Percentiles rank a stretch among this genome's conserved stretches.
phyloP scores from a whole-genome alignment of 2,888 invertebrate species.

The Cyclophora albipunctata region DNA sequence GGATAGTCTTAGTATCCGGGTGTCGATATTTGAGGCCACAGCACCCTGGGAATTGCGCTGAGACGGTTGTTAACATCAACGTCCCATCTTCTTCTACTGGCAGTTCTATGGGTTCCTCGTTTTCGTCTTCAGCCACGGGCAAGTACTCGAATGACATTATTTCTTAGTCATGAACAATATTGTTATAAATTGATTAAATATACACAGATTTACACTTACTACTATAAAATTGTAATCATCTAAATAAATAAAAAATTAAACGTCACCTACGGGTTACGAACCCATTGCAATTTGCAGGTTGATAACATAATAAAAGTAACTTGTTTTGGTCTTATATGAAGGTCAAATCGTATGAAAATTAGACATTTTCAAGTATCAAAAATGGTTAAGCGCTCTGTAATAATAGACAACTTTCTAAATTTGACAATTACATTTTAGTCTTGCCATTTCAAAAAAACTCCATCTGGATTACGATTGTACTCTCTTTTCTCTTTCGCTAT shows the following conservation, averaged over 20 bases:
- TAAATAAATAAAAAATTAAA: conserved; percentile 71
- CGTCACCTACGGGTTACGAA: conserved; percentile 73
- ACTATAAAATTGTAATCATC: conserved; percentile 67
- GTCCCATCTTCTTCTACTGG: conserved; percentile 97
- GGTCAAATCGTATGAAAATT: conserved; percentile 28
- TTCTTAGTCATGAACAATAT: conserved; percentile 68
- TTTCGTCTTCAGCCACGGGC: conserved; percentile 98
- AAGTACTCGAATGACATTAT: conserved; percentile 80
- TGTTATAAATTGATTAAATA: conserved; percentile 57
- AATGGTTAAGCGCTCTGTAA: conserved; percentile 31
- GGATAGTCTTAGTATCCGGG: conserved; percentile 91
- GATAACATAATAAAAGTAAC: conserved; percentile 58
- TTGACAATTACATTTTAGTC: conserved; percentile 39
- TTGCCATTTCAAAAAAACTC: conserved; percentile 23
- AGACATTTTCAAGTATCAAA: conserved; percentile 42
- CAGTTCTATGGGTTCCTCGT: conserved; percentile 97
- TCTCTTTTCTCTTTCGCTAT: too few relatives aligned
- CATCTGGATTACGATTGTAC: too few relatives aligned
- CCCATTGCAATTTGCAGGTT: conserved; percentile 72
- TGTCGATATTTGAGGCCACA: conserved; percentile 98
- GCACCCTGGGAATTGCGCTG: conserved; percentile 96
- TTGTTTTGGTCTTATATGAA: conserved; percentile 40
- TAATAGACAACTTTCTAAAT: conserved; percentile 66
- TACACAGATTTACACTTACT: conserved; percentile 64
- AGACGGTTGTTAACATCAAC: conserved; percentile 91